A percentile compares a stretch with the other conserved stretches of the same genome.
phyloP scores from a whole-genome alignment of 1,140 invertebrate genomes.

The Drosophila ohnishii region DNA sequence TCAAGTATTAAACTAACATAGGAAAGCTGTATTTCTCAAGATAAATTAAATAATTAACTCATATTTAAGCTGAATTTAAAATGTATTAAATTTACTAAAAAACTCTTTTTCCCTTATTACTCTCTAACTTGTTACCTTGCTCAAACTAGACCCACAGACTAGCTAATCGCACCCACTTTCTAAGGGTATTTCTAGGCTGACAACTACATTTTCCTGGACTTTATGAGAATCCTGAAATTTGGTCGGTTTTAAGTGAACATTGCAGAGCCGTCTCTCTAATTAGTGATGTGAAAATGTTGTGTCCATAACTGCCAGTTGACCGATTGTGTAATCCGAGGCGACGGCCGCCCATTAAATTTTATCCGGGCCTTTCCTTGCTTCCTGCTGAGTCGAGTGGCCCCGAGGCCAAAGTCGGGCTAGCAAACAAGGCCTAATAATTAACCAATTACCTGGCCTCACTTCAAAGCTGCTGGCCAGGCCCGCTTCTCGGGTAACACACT shows the following conservation, averaged over 20 bases:
- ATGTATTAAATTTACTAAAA: too few relatives aligned
- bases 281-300: slow-evolving; percentile 43
- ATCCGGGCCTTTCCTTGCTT: slow-evolving; percentile 22
- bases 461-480: slow-evolving; percentile 43
- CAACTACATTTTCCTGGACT: background rate
- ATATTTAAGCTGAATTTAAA: background rate
- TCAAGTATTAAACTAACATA: too few relatives aligned
- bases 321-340: slow-evolving; percentile 34
- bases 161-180: background rate
- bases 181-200: background rate
- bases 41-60: background rate
- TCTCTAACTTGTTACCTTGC: too few relatives aligned
- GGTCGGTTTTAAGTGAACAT: slow-evolving; percentile 18
- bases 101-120: background rate
- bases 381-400: slow-evolving; percentile 11
- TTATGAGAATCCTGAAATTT: background rate
- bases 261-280: slow-evolving; percentile 16
- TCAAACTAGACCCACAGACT: background rate
- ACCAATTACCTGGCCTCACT: slow-evolving; percentile 60
- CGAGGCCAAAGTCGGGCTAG: slow-evolving; percentile 19
- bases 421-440: slow-evolving; percentile 61
- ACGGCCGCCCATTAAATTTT: slow-evolving; percentile 23
- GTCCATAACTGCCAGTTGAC: slow-evolving; percentile 43
- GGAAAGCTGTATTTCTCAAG: too few relatives aligned
- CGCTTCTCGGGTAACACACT: slow-evolving; percentile 32